Evolutionary conservation across 2,113 vertebrate species (phyloP).

Genomic region (Ictalurus punctatus): DNA sequence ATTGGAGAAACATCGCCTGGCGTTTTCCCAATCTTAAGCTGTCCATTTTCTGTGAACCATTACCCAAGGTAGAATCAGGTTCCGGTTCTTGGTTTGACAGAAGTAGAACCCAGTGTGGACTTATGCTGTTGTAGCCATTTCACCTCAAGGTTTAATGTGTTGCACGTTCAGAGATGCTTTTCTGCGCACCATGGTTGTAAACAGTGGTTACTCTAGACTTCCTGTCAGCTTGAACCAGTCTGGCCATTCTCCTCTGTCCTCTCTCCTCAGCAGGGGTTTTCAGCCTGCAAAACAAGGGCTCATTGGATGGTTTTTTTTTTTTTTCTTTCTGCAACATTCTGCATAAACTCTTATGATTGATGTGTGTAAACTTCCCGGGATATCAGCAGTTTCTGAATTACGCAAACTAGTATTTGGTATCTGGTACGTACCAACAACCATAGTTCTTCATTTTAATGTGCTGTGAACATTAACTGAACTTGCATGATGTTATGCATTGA

Average conservation of each 20-base stretch:
- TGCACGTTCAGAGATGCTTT: not conserved
- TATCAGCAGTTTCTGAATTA: too few relatives aligned
- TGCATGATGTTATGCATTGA: not conserved
- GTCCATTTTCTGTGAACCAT: too few relatives aligned
- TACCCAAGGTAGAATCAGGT: not conserved
- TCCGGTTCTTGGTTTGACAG: not conserved
- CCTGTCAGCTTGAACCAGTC: not conserved
- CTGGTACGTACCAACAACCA: too few relatives aligned
- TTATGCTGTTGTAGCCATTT: not conserved
- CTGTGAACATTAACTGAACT: not conserved
- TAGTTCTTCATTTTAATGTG: not conserved
- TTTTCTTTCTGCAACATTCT: not conserved
- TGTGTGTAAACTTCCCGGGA: not conserved
- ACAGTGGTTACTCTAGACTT: not conserved
- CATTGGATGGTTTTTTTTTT: too few relatives aligned
- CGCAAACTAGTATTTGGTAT: too few relatives aligned
- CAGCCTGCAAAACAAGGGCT: too few relatives aligned
- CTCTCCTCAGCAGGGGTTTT: too few relatives aligned
- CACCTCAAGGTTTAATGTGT: not conserved
- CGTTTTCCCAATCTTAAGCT: not conserved
- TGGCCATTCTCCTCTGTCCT: not conserved
- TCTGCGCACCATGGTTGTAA: not conserved
- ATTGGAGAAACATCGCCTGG: not conserved
- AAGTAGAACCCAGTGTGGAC: not conserved
- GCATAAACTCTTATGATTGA: not conserved